Evolutionary conservation across 2,797 vertebrate genomes (phyloP), one percentile per base, ranked within the genome.

Genomic region (Poeciliopsis paucimaculata): DNA sequence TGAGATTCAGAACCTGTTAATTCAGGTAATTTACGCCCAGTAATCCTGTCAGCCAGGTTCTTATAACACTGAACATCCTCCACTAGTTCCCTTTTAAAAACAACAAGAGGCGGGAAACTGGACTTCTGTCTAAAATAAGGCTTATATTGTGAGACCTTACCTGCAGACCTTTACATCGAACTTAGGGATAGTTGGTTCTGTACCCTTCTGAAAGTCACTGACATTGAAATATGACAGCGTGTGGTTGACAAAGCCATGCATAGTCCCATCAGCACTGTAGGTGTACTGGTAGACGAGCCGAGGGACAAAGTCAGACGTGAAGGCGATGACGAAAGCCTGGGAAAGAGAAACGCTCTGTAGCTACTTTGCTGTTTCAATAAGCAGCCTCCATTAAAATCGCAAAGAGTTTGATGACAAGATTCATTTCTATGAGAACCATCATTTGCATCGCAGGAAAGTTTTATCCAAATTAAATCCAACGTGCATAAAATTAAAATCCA

Each of bases 301-400:
- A 23, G 98, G 98, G 94, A 99, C 98, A 96, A 99, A 99, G 95
- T 99, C 98, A 0, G 98, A 99, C 2, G 98, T 99, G 94, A 99
- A 99, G 80, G 98, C 95, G 87, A 99, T 99, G 89, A 99, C 98
- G 45, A 99, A 99, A 11, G 98, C 98, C 98, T 99, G 93, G 4
- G 75, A 88, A 90, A 93, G 86, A 84, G 39, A 81, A 46, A 3
- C 0, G 7, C 6, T 28, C 3, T 10, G 26, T 53, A 10, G 49
- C 2, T 10, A 53, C 49, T 53, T 53, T 53, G 20, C 49, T 53
- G 49, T 53, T 26, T 53, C 49, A 26, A 53, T 53, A 20, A 53
- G n/a, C 57, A 18, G 60, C 57, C 57, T 31, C 28, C 28, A 64
- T 34, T 18, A 34, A 62, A 1, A 60, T 15, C 31, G 6, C 31